These are phyloP conservation scores for Siniperca scherzeri DNA, from an alignment of 2,797 vertebrate genomes.

Conservation along the genomic window DNA sequence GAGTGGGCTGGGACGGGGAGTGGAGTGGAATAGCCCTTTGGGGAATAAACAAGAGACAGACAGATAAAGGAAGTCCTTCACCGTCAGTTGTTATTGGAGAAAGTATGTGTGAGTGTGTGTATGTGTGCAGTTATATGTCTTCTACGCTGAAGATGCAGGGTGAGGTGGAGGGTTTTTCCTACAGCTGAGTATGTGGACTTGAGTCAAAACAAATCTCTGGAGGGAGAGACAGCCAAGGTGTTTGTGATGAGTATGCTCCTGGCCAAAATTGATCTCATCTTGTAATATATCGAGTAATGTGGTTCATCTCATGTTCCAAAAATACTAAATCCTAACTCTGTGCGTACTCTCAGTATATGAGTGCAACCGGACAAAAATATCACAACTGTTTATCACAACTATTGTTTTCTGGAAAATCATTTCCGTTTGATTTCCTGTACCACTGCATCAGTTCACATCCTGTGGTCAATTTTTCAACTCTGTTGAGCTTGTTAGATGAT, in stretches of 20 bases:
- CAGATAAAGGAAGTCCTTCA: slow-evolving; percentile 72
- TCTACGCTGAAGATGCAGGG: slow-evolving; percentile 52
- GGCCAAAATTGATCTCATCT: slow-evolving; percentile 29
- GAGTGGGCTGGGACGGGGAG: slow-evolving; percentile 59
- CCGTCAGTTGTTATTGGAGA: slow-evolving; percentile 59
- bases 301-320: slow-evolving; percentile 13
- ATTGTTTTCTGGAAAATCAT: slow-evolving; percentile 5
- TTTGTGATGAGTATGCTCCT: slow-evolving; percentile 20
- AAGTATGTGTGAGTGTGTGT: slow-evolving; percentile 31
- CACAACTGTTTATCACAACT: slow-evolving; percentile 4
- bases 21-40: slow-evolving; percentile 57
- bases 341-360: not conserved
- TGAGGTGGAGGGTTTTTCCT: slow-evolving; percentile 54
- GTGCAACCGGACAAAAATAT: slow-evolving; percentile 25
- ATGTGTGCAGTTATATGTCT: slow-evolving; percentile 22
- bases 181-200: slow-evolving; percentile 65
- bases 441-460: too few relatives aligned
- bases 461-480: too few relatives aligned
- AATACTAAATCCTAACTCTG: not conserved
- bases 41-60: slow-evolving; percentile 71
- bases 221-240: slow-evolving; percentile 21
- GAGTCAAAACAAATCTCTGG: slow-evolving; percentile 48
- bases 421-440: not conserved
- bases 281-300: not conserved
- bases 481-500: not conserved